Evolutionary conservation across 2,888 invertebrate species (phyloP).

Genomic region (Druceiella hillmani): DNA sequence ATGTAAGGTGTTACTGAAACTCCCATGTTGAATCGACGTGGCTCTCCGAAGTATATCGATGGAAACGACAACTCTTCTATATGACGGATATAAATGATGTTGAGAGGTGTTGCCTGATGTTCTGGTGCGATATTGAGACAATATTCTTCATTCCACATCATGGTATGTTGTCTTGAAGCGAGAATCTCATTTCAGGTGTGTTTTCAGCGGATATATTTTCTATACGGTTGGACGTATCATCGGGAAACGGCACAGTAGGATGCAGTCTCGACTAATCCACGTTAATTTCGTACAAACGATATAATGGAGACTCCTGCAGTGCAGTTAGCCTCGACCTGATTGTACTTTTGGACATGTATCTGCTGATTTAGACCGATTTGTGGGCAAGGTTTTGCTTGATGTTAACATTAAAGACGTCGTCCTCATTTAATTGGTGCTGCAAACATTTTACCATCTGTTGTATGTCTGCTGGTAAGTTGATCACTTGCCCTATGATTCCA

Average conservation of each 20-base stretch:
- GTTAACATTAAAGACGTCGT: constrained; percentile 30
- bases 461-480: constrained; percentile 32
- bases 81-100: constrained; percentile 31
- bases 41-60: constrained; percentile 31
- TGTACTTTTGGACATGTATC: constrained; percentile 27
- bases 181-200: constrained; percentile 28
- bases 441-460: constrained; percentile 30
- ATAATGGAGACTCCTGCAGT: constrained; percentile 25
- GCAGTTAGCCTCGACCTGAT: constrained; percentile 27
- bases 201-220: constrained; percentile 26
- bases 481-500: constrained; percentile 33
- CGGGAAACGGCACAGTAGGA: constrained; percentile 15
- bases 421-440: constrained; percentile 30
- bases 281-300: constrained; percentile 28
- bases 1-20: constrained; percentile 30
- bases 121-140: constrained; percentile 28
- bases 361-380: constrained; percentile 28
- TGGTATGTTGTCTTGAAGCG: constrained; percentile 24
- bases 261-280: constrained; percentile 27
- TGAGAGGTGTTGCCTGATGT: constrained; percentile 26
- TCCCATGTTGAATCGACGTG: constrained; percentile 26
- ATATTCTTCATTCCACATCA: constrained; percentile 30
- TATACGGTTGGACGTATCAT: constrained; percentile 24
- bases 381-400: constrained; percentile 29
- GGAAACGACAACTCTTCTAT: constrained; percentile 37